These are phyloP conservation scores for Pachycephus smyrnensis DNA, from an alignment of 2,888 invertebrate genomes.

Conservation along the genomic window DNA sequence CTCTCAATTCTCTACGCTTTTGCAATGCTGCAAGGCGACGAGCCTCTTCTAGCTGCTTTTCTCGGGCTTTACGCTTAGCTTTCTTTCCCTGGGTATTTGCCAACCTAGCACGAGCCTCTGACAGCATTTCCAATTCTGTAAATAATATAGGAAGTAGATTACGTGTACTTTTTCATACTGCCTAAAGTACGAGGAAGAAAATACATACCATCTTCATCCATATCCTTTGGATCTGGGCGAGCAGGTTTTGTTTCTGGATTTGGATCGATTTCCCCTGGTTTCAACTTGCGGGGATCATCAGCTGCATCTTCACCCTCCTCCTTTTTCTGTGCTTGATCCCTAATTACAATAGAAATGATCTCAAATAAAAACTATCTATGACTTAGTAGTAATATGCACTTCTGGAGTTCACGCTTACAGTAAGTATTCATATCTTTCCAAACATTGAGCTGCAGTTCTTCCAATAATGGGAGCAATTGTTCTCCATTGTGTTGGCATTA, in stretches of 20 bases:
- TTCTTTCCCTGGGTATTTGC: conserved; percentile 99
- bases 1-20: conserved; percentile 96
- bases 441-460: conserved; percentile 97
- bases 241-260: conserved; percentile 99
- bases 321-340: conserved; percentile 97
- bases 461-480: conserved; percentile 99
- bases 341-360: conserved; percentile 58
- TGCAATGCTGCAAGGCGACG: conserved; percentile 95
- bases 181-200: background rate
- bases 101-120: conserved; percentile 96
- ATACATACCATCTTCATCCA: conserved; percentile 96
- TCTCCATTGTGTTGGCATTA: conserved; percentile 99
- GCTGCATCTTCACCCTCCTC: conserved; percentile 93
- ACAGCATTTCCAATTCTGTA: conserved; percentile 97
- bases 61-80: conserved; percentile 93
- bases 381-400: conserved; percentile 8
- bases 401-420: conserved; percentile 74
- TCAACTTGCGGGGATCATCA: conserved; percentile 96
- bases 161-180: background rate
- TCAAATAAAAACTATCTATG: conserved; percentile 4
- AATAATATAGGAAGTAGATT: conserved; percentile 21
- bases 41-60: conserved; percentile 98
- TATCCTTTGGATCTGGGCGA: conserved; percentile 98
- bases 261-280: conserved; percentile 99
- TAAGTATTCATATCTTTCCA: conserved; percentile 96